Evolutionary conservation across 2,888 invertebrate genomes (phyloP), one percentile per base, ranked within the genome.

Genomic region (Ctena decussata): DNA sequence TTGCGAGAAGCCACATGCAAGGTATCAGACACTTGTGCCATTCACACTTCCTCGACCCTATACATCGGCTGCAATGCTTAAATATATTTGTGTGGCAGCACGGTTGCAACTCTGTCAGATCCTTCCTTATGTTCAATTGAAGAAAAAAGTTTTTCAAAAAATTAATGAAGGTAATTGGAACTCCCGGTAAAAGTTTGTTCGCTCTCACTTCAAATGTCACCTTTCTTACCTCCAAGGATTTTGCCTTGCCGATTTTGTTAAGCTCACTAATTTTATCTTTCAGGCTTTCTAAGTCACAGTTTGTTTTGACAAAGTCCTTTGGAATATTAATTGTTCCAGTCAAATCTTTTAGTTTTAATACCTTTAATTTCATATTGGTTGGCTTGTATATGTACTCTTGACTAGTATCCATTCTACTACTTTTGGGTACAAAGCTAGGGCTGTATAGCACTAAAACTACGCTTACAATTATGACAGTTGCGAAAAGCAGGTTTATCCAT

Each of bases 91-190:
- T 39, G 6, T 78, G 69, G 46, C 86, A 87, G 49, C 86, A 87
- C 8, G 15, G n/a, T 30, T 32, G 44, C 0, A 78, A 27, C 0
- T 80, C 79, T 6, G 75, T 32, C 2, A 87, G 30, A 12, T 87
- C 53, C n/a, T n/a, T 44, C 32, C 84, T 71, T 24, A 87, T n/a
- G 2, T 79, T 65, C 46, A 84, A 87, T 1, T 75, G 81, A 41
- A 84, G 37, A 24, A 87, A 76, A 60, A 87, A 87, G 30, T 78
- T 73, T 21, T 37, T 69, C 0, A 87, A 11, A 37, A 87, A 87
- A 3, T 65, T 35, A 18, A 80, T 30, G 3, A 84, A 6, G 24
- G 79, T 71, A 11, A 87, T 82, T 11, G 86, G 82, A 18, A 79
- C 74, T 27, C 79, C 76, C 5, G 77, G 65, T 53, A 78, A 30